These are phyloP conservation scores for Sturnira hondurensis DNA, from an alignment of 2,113 vertebrate species.

Conservation along the genomic window DNA sequence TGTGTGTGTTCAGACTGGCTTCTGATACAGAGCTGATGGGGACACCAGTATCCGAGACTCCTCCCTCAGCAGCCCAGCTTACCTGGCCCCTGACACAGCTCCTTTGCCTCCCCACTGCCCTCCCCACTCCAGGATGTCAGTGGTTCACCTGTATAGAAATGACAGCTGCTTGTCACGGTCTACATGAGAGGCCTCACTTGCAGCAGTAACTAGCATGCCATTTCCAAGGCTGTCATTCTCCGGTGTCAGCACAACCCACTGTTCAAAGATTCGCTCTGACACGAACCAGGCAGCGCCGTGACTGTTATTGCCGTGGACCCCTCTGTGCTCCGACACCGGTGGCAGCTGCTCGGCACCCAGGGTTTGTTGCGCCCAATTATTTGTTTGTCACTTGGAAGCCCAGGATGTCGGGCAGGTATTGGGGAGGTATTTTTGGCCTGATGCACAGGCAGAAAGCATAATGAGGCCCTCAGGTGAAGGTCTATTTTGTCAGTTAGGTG, in stretches of 20 bases:
- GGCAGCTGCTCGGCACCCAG: constrained; percentile 74
- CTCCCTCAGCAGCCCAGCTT: not conserved
- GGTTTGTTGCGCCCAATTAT: constrained; percentile 89
- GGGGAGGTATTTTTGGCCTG: constrained; percentile 80
- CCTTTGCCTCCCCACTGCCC: not conserved
- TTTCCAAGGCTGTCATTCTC: constrained; percentile 71
- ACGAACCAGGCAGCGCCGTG: constrained; percentile 71
- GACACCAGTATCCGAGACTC: not conserved
- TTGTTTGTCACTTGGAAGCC: constrained; percentile 83
- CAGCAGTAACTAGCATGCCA: constrained; percentile 69
- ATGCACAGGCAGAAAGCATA: constrained; percentile 69
- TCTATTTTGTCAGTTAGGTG: constrained; percentile 78
- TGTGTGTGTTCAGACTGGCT: too few relatives aligned
- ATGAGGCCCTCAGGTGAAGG: constrained; percentile 83
- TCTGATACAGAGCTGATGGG: not conserved
- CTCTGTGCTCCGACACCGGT: constrained; percentile 41
- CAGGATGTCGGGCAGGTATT: constrained; percentile 76
- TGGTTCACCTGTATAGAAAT: constrained; percentile 63
- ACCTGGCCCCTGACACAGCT: not conserved
- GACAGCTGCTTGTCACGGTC: constrained; percentile 64
- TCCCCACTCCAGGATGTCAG: constrained; percentile 39
- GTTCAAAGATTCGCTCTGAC: constrained; percentile 82
- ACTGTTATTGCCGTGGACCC: constrained; percentile 76
- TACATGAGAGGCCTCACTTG: not conserved
- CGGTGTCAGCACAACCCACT: constrained; percentile 47